A percentile compares a stretch with the other conserved stretches of the same genome.
phyloP scores from a whole-genome alignment of 2,888 invertebrate genomes.

The Mechanitis messenoides region DNA sequence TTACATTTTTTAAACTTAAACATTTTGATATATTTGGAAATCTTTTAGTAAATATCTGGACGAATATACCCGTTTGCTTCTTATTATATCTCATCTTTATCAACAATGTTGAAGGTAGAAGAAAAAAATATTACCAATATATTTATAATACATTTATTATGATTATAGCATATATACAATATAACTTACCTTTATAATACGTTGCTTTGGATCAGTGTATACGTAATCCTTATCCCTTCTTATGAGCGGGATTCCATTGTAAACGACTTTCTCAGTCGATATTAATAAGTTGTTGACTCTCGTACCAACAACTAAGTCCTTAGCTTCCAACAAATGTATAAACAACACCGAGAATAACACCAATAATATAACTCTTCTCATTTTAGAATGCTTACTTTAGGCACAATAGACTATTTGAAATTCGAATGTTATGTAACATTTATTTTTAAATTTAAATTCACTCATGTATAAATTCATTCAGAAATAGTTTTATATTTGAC shows the following conservation, averaged over 20 bases:
- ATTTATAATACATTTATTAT: too few relatives aligned
- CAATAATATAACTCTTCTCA: constrained; percentile 45
- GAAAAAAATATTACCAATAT: too few relatives aligned
- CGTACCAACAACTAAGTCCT: constrained; percentile 56
- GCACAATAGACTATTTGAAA: constrained; percentile 8
- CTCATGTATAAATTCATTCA: too few relatives aligned
- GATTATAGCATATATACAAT: neutral
- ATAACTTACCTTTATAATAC: constrained; percentile 57
- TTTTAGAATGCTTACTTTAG: constrained; percentile 32
- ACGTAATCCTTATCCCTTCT: constrained; percentile 59
- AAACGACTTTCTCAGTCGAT: constrained; percentile 58
- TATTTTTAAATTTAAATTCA: neutral
- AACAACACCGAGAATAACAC: constrained; percentile 45
- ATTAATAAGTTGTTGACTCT: constrained; percentile 60
- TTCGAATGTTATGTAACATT: neutral
- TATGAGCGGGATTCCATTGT: constrained; percentile 47
- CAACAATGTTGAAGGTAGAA: too few relatives aligned
- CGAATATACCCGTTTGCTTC: too few relatives aligned
- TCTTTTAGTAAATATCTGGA: too few relatives aligned
- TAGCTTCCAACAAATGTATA: constrained; percentile 46
- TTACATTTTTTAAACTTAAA: too few relatives aligned
- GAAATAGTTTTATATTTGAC: too few relatives aligned
- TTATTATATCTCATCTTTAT: too few relatives aligned
- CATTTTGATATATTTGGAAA: too few relatives aligned
- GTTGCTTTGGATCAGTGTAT: constrained; percentile 54